Evolutionary conservation across 2,888 invertebrate species (phyloP).

Genomic region (Lasioglossum vierecki): DNA sequence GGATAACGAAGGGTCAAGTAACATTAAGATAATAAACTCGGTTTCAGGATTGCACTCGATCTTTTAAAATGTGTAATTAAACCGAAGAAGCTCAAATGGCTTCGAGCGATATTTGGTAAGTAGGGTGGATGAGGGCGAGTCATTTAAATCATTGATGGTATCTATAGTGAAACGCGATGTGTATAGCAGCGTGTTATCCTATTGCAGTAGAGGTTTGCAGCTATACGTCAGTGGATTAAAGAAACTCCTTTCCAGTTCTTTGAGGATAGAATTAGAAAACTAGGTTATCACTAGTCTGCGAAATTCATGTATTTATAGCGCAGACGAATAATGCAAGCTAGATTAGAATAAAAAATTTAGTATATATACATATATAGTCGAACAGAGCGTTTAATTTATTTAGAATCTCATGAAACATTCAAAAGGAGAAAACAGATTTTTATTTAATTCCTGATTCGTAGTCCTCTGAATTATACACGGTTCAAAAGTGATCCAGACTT

Average conservation of each 20-base stretch:
- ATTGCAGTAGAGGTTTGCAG: background rate
- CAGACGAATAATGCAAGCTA: background rate
- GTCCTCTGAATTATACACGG: background rate
- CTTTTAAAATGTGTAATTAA: background rate
- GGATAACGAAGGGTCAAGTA: background rate
- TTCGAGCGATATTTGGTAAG: background rate
- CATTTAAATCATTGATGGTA: conserved; percentile 13
- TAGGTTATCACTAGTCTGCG: conserved; percentile 11
- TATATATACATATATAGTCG: background rate
- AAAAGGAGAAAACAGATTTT: background rate
- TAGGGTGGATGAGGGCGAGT: conserved; percentile 8
- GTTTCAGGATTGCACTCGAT: background rate
- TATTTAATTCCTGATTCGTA: background rate
- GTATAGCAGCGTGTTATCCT: conserved; percentile 11
- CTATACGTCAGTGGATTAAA: conserved; percentile 10
- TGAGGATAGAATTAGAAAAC: conserved; percentile 13
- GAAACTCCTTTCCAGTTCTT: conserved; percentile 10
- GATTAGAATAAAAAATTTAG: background rate
- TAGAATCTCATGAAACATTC: background rate
- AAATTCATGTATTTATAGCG: conserved; percentile 1
- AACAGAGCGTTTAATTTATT: background rate
- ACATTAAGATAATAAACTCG: background rate
- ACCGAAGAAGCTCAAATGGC: background rate
- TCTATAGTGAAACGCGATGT: conserved; percentile 15
- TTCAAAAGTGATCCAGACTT: background rate